These are phyloP conservation scores for Ectemnius cavifrons DNA, from an alignment of 2,888 invertebrate genomes.

Conservation along the genomic window DNA sequence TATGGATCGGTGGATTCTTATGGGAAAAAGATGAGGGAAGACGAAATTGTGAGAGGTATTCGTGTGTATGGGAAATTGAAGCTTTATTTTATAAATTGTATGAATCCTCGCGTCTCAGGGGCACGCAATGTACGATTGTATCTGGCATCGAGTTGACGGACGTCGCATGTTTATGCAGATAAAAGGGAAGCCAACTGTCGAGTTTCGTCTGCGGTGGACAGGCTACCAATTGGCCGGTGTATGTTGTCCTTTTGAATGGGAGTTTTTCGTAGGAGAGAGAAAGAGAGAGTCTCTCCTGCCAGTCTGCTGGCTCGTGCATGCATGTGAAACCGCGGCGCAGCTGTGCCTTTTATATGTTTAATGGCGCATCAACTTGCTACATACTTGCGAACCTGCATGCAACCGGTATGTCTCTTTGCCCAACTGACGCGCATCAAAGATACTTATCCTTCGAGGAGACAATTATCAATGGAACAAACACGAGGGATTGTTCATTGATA, in stretches of 20 bases:
- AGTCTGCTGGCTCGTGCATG: not conserved
- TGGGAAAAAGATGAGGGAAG: too few relatives aligned
- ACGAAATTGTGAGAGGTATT: too few relatives aligned
- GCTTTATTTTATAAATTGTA: too few relatives aligned
- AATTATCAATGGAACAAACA: too few relatives aligned
- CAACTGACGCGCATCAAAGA: not conserved
- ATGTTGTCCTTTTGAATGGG: conserved; percentile 25
- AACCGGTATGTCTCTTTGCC: not conserved
- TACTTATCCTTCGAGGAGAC: too few relatives aligned
- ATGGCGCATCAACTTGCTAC: conserved; percentile 8
- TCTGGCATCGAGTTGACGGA: not conserved
- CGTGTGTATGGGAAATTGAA: too few relatives aligned
- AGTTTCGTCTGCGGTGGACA: conserved; percentile 13
- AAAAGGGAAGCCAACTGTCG: conserved; percentile 13
- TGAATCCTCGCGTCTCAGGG: too few relatives aligned
- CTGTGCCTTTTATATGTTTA: conserved; percentile 18
- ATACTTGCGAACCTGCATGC: not conserved
- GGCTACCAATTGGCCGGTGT: conserved; percentile 34
- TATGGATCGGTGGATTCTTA: too few relatives aligned
- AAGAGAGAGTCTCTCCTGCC: conserved; percentile 2
- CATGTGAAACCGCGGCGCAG: conserved; percentile 7
- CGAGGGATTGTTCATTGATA: too few relatives aligned
- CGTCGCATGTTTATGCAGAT: conserved; percentile 9
- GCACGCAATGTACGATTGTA: too few relatives aligned
- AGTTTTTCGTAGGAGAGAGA: conserved; percentile 16